Conservation (phyloP, 2,797 vertebrate genomes). For the Leucoraja ocellata region DNA sequence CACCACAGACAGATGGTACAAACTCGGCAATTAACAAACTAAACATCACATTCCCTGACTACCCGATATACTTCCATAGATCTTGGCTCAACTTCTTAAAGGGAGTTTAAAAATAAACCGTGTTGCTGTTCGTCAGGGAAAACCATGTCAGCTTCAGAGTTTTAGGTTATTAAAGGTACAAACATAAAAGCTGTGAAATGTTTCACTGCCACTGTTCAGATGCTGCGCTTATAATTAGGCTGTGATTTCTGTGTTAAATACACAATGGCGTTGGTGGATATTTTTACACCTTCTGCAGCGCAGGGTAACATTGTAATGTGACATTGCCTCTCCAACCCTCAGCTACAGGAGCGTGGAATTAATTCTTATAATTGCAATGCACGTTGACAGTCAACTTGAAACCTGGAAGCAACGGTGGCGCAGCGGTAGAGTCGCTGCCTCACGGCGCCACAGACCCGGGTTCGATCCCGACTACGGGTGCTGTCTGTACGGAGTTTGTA, state of each 20-base stretch:
- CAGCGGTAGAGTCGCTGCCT: too few relatives aligned
- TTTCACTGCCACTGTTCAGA: background rate
- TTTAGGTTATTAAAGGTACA: background rate
- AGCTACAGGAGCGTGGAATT: background rate
- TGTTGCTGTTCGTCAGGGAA: background rate
- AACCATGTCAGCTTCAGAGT: background rate
- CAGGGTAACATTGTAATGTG: background rate
- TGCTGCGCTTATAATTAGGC: constrained; percentile 5
- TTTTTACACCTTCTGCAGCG: constrained; percentile 5
- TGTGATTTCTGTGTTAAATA: constrained; percentile 13
- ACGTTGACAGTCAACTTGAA: background rate
- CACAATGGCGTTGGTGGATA: background rate
- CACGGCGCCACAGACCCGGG: too few relatives aligned
- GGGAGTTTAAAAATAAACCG: background rate
- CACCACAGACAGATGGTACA: too few relatives aligned
- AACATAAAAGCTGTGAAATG: background rate
- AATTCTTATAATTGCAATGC: background rate
- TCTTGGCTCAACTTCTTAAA: background rate
- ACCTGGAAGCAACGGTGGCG: background rate
- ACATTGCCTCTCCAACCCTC: background rate
- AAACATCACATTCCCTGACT: too few relatives aligned
- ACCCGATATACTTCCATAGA: background rate
- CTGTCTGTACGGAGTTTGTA: too few relatives aligned
- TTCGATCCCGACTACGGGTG: too few relatives aligned
- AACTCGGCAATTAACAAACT: too few relatives aligned